Evolutionary conservation across 2,888 invertebrate genomes (phyloP).

Genomic region (Megalurothrips usitatus): DNA sequence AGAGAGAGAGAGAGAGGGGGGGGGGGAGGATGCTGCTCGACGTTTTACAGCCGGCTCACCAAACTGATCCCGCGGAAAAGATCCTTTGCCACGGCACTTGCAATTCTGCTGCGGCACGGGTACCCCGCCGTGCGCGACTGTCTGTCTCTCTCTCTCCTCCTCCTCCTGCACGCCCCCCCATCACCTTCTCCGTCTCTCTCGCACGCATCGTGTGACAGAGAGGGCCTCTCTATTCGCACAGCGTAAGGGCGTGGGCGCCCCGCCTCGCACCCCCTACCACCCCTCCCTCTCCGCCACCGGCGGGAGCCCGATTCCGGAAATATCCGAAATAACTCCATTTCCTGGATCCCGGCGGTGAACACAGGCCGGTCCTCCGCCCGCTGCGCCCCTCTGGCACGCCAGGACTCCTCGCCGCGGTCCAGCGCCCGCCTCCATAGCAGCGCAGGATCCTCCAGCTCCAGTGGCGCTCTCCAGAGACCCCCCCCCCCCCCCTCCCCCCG

Average conservation of each 20-base stretch:
- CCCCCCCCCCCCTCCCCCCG: neutral
- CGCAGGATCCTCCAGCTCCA: no score
- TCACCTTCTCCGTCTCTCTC: no score
- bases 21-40: conserved; percentile 15
- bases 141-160: no score
- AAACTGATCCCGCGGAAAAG: neutral
- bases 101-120: no score
- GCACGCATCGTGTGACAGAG: neutral
- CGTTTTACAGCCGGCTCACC: conserved; percentile 29
- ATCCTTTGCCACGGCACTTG: no score
- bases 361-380: neutral
- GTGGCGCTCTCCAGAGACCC: neutral
- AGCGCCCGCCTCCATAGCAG: no score
- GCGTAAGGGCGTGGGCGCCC: neutral
- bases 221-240: neutral
- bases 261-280: no score
- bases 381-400: neutral
- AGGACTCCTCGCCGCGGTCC: no score
- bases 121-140: neutral
- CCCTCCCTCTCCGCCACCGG: neutral
- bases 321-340: conserved; percentile 42
- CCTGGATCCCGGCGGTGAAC: conserved; percentile 27
- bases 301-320: conserved; percentile 39
- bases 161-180: neutral
- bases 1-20: conserved; percentile 11